Evolutionary conservation across 1,140 invertebrate genomes (phyloP), one percentile per base, ranked within the genome.

Genomic region (Heliconius hermathena): DNA sequence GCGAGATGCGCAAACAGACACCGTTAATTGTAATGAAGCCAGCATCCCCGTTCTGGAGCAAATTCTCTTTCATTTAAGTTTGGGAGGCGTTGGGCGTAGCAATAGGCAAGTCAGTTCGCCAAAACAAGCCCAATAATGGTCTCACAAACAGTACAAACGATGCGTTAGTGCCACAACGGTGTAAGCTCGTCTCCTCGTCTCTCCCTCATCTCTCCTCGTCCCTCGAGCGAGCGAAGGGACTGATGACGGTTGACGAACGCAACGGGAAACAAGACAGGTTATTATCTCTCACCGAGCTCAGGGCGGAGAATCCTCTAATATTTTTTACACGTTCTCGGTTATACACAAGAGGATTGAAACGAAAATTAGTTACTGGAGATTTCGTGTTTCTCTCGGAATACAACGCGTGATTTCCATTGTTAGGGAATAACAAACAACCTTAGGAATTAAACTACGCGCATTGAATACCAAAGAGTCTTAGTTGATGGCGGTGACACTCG

Each of bases 311-410:
- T 85, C 86, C 88, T 90, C 90, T 86, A 86, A 92, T 93, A 94
- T 93, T 93, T 94, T 93, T 90, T 89, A 93, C 93, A 93, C 93
- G 93, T 93, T 86, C 89, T 82, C 88, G 81, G 84, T 84, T 92
- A 93, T 93, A 91, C 92, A 87, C 93, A 79, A 80, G 93, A 94
- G 93, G 91, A 87, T 89, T 83, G 83, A 87, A 91, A 87, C 90
- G 90, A 94, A 94, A 94, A 94, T 94, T 94, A 93, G 93, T 93
- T 93, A 94, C 89, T 89, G 89, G 83, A 88, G 87, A 89, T 90
- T 93, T 88, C 87, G 92, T 93, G 90, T 93, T 93, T 88, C 4
- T 90, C 82, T 88, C 80, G 84, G 88, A 91, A 90, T 89, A 88
- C 87, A 86, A 89, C 86, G 90, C 89, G 92, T 93, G 93, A 93